phyloP scores from a whole-genome alignment of 2,888 invertebrate genomes.

The Tromatobia lineatoria region DNA sequence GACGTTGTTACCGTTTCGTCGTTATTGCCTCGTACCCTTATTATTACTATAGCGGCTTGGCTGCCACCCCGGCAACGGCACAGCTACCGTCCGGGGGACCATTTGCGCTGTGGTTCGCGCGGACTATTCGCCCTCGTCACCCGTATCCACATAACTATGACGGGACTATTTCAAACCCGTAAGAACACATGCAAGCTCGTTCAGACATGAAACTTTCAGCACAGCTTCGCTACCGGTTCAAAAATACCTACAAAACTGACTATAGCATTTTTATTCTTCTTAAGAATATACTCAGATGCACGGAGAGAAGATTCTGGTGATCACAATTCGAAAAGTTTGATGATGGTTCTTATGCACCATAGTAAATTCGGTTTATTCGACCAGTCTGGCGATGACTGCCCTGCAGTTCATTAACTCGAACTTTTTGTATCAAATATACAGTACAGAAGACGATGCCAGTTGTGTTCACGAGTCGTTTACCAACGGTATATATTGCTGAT shows the following conservation, averaged over 20 bases:
- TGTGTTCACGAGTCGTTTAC: no score
- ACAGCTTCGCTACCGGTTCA: not conserved
- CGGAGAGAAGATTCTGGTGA: no score
- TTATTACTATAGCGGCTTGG: slow-evolving; percentile 31
- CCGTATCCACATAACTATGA: not conserved
- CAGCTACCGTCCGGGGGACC: slow-evolving; percentile 2
- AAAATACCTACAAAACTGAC: not conserved
- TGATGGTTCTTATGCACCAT: no score
- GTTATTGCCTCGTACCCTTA: slow-evolving; percentile 53
- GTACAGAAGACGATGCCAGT: no score
- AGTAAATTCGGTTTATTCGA: no score
- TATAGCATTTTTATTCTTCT: not conserved
- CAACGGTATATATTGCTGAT: no score
- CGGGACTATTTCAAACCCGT: slow-evolving; percentile 1
- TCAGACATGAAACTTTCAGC: not conserved
- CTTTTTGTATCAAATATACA: no score
- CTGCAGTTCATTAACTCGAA: no score
- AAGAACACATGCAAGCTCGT: slow-evolving; percentile 3
- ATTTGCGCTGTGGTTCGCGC: slow-evolving; percentile 48
- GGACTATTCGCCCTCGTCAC: slow-evolving; percentile 30
- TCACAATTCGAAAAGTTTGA: no score
- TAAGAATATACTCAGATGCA: not conserved
- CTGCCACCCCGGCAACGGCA: slow-evolving; percentile 13
- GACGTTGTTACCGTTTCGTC: slow-evolving; percentile 62
- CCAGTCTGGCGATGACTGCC: no score